These are phyloP conservation scores for Garra rufa DNA, from an alignment of 2,113 vertebrate species.

Conservation along the genomic window DNA sequence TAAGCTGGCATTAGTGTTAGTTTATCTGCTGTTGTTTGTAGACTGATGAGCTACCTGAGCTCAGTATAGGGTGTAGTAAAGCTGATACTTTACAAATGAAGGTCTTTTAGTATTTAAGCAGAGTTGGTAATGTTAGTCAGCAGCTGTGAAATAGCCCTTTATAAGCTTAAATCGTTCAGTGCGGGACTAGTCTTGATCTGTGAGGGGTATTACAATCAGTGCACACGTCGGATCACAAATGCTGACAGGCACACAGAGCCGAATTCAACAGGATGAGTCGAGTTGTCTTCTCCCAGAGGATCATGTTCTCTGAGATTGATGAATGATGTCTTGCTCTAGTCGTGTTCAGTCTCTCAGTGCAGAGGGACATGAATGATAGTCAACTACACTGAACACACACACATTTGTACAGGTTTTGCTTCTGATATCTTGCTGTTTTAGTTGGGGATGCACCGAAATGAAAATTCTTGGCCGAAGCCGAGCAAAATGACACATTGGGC, in stretches of 20 bases:
- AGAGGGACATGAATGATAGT: not conserved
- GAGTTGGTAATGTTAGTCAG: not conserved
- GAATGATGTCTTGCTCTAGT: conserved; percentile 30
- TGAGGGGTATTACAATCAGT: conserved; percentile 7
- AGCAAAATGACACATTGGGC: no score
- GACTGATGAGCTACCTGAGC: not conserved
- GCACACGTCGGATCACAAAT: conserved; percentile 17
- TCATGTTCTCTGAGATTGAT: conserved; percentile 34
- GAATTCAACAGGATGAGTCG: not conserved
- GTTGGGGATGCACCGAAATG: no score
- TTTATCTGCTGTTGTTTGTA: not conserved
- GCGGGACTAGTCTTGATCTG: conserved; percentile 17
- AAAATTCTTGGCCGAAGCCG: no score
- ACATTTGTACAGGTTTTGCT: not conserved
- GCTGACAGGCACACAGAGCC: conserved; percentile 27
- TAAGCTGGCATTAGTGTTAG: no score
- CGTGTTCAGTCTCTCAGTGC: conserved; percentile 1
- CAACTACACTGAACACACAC: not conserved
- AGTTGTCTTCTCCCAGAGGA: conserved; percentile 32
- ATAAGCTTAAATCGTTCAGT: conserved; percentile 2
- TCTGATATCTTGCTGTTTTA: no score
- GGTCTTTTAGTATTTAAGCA: not conserved
- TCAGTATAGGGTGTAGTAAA: not conserved
- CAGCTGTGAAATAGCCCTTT: not conserved
- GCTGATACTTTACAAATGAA: not conserved